Base-by-base conservation (phyloP, 2,113 vertebrate species). In the Upupa epops region DNA sequence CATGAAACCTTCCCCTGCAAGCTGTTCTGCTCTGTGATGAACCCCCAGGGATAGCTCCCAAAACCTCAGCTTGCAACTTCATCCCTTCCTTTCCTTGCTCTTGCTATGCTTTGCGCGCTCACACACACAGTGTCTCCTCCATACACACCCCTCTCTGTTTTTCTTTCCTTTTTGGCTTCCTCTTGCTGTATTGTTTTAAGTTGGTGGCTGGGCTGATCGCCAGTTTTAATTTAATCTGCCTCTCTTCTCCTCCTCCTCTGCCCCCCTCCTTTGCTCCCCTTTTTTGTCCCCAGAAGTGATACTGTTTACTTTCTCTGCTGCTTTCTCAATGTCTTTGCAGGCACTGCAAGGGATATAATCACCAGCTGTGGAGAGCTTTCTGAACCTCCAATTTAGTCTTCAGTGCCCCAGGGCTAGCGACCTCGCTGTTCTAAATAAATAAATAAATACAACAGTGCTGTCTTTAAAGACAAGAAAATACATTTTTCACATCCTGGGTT, bases 221-320 rank as follows among this genome's bases (percentile, higher is more conserved):
- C 97, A 94, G 95, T 89, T 96, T 93, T 63, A 81, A 95, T 93
- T 89, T 96, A 93, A 94, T 75, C 89, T 95, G 93, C 91, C 49
- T 82, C 88, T 80, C 78, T 69, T 81, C 80, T 93, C 46, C 55
- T 64, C 29, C 55, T n/a, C 32, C 32, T 58, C 25, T 80, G 37
- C 56, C 60, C 58, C 55, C 74, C 85, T 65, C 40, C 55, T 70
- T 17, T 55, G 83, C 64, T 60, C 36, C 82, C 71, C 31, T 74
- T 59, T n/a, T 79, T 34, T 84, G 92, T 94, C 91, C 84, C 94
- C 96, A 97, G 93, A 96, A 96, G 95, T 96, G 96, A 96, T 96
- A 97, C 92, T 97, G 96, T 97, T 97, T 97, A 97, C 96, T 97
- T 97, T 96, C 96, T 96, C 95, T 80, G 80, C 95, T 93, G 89